These are phyloP conservation scores for Callosobruchus maculatus DNA, from an alignment of 2,888 invertebrate species.

Conservation along the genomic window DNA sequence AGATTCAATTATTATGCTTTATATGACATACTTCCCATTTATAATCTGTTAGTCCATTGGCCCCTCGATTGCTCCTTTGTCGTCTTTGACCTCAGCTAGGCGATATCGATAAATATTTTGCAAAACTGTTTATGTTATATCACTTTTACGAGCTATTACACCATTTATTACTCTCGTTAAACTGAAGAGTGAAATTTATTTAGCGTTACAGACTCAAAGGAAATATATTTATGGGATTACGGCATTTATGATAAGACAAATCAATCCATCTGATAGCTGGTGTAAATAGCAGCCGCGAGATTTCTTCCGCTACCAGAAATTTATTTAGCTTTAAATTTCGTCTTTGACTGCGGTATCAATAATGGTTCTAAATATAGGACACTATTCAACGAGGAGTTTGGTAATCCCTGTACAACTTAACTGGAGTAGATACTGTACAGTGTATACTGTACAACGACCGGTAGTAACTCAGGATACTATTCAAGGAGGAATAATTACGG, in stretches of 20 bases:
- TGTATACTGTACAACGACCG: too few relatives aligned
- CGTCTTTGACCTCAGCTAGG: neutral
- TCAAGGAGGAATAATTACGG: too few relatives aligned
- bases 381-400: too few relatives aligned
- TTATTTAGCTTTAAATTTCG: too few relatives aligned
- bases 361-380: too few relatives aligned
- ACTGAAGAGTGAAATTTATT: neutral
- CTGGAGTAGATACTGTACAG: too few relatives aligned
- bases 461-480: too few relatives aligned
- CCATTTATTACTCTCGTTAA: neutral
- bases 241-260: neutral
- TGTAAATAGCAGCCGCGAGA: neutral
- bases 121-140: neutral
- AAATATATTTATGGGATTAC: neutral
- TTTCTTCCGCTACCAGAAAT: too few relatives aligned
- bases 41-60: neutral
- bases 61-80: neutral
- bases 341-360: too few relatives aligned
- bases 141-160: neutral
- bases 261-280: neutral
- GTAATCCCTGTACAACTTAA: too few relatives aligned
- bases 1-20: too few relatives aligned
- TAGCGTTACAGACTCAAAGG: neutral
- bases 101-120: neutral
- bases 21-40: neutral